phyloP scores from a whole-genome alignment of 2,797 vertebrate genomes.

The Antrozous pallidus region DNA sequence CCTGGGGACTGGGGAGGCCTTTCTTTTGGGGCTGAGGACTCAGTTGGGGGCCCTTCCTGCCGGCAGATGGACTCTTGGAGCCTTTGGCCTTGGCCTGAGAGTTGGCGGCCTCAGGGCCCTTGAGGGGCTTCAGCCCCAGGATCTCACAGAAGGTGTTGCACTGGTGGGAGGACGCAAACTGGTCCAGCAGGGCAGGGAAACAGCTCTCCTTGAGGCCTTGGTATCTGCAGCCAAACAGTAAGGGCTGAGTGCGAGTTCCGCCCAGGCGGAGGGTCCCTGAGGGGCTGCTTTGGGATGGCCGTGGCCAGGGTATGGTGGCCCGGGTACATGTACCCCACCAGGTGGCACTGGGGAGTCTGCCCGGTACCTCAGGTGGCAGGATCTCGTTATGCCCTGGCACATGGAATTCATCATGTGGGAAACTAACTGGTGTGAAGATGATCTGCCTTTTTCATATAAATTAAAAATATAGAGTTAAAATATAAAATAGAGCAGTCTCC shows the following conservation, averaged over 20 bases:
- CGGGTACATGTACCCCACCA: not conserved
- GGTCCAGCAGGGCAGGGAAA: conserved; percentile 90
- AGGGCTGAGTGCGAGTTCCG: not conserved
- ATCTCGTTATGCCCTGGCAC: not conserved
- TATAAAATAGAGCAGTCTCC: not conserved
- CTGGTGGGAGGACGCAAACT: conserved; percentile 89
- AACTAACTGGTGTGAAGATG: too few species aligned
- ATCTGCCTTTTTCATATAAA: not conserved
- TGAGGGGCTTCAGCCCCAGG: conserved; percentile 87
- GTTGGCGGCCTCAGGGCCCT: conserved; percentile 85
- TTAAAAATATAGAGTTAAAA: too few species aligned
- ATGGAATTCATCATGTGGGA: rapidly evolving
- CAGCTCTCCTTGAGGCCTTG: conserved; percentile 93
- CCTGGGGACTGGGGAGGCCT: conserved; percentile 88
- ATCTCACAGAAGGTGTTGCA: conserved; percentile 94
- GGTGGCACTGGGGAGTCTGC: not conserved
- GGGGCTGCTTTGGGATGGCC: not conserved
- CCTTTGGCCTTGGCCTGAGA: conserved; percentile 88
- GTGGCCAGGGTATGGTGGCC: not conserved
- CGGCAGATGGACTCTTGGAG: conserved; percentile 90
- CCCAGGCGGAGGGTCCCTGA: too few species aligned
- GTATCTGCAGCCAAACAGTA: conserved; percentile 87
- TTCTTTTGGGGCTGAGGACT: conserved; percentile 94
- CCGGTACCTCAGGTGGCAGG: not conserved
- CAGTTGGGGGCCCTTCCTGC: conserved; percentile 87